Evolutionary conservation across 2,797 vertebrate genomes (phyloP).

Genomic region (Eleutherodactylus coqui): DNA sequence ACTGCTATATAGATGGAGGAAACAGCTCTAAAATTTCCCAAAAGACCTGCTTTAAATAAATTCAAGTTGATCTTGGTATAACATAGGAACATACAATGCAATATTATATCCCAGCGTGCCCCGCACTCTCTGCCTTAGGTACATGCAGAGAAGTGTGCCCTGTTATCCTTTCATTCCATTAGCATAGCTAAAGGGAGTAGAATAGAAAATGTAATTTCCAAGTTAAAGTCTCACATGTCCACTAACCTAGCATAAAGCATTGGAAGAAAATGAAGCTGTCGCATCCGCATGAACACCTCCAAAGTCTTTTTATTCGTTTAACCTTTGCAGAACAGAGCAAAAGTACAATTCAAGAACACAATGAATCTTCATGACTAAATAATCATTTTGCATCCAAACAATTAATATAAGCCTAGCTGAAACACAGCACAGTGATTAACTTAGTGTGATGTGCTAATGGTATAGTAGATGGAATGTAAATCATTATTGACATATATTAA

Average conservation of each 20-base stretch:
- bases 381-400: neutral
- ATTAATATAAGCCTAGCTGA: neutral
- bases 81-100: neutral
- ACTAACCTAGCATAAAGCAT: neutral
- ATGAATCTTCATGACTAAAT: too few species aligned
- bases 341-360: neutral
- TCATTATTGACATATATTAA: too few species aligned
- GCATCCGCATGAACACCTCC: neutral
- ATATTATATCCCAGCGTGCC: neutral
- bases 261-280: neutral
- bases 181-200: neutral
- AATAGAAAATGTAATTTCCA: neutral
- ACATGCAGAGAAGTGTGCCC: neutral
- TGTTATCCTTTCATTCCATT: neutral
- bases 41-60: neutral
- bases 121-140: neutral
- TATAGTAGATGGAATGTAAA: neutral
- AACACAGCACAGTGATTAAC: neutral
- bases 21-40: neutral
- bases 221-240: neutral
- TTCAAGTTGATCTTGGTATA: neutral
- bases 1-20: neutral
- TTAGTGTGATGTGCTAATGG: neutral
- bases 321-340: neutral
- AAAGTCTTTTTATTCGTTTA: neutral